phyloP scores from a whole-genome alignment of 2,113 vertebrate species.

The Paradoxurus hermaphroditus region DNA sequence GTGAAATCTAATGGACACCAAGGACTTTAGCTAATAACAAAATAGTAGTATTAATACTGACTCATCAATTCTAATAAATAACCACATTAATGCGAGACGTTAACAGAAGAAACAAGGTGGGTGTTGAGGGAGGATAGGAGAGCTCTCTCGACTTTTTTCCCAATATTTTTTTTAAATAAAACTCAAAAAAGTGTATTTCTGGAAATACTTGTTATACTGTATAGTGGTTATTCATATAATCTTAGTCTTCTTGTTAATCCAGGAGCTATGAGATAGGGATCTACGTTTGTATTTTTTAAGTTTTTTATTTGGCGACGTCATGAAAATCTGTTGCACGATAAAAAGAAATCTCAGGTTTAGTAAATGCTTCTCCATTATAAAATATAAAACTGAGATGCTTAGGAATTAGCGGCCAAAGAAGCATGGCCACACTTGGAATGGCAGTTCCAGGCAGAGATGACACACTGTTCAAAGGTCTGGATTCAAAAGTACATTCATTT shows the following conservation, averaged over 20 bases:
- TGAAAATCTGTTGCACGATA: not conserved
- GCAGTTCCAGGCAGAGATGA: not conserved
- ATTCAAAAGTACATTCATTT: not conserved
- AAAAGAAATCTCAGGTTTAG: not conserved
- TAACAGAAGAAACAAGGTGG: not conserved
- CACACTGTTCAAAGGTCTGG: not conserved
- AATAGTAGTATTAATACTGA: not conserved
- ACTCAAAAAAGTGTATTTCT: not conserved
- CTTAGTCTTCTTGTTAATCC: not conserved
- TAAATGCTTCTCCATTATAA: not conserved
- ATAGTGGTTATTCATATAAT: not conserved
- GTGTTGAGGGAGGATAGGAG: not conserved
- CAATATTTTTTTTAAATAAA: not conserved
- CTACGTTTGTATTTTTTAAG: not conserved
- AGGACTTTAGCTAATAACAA: not conserved
- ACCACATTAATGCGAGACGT: not conserved
- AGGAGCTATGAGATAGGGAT: not conserved
- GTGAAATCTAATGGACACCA: not conserved
- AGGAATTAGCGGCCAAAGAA: not conserved
- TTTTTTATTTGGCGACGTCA: not conserved
- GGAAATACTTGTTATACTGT: not conserved
- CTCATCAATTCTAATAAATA: not conserved
- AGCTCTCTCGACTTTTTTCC: not conserved
- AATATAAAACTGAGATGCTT: not conserved
- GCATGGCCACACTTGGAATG: not conserved